Base-by-base conservation (phyloP, 37 sponge, comb jelly and placozoan species). In the Sycon ciliatum region DNA sequence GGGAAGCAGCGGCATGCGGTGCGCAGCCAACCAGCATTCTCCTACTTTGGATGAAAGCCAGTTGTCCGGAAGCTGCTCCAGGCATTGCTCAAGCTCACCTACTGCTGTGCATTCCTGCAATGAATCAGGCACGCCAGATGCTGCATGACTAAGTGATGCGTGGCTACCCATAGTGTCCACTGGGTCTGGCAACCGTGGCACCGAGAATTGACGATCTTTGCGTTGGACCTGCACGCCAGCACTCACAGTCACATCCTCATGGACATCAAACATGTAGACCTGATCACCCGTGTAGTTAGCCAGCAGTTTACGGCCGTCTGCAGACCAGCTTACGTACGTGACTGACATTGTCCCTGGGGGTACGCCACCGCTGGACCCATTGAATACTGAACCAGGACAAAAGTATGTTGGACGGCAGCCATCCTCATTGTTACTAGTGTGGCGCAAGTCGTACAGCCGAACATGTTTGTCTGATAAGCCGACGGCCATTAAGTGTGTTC, bases 401-500 rank as follows among this genome's bases (percentile, higher is more conserved):
- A 68, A 68, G 22, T 20, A 56, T 11, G 9, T 9, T 20, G 63
- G 31, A 11, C 31, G 7, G n/a, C n/a, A n/a, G n/a, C n/a, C n/a
- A n/a, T n/a, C n/a, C n/a, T n/a, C n/a, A n/a, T n/a, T n/a, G 11
- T 11, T 24, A 0, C 65, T 72, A 36, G 89, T 63, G 28, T 86
- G 69, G 31, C 97, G 69, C 11, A 68, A 74, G 77, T 95, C 97
- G 68, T 86, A 95, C 5, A 95, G 37, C n/a, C 97, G 57, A 1
- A 85, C 86, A 67, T 77, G 82, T 4, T 82, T 73, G 40, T 95
- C 91, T 3, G 78, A 67, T 9, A 82, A 69, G 7, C 97, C 97
- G 1, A 90, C 86, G 32, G 88, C 88, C 0, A 95, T 32, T 42
- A 89, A 79, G 38, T 90, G 81, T 24, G 86, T 32, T 7, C 81